These are phyloP conservation scores for Bradynema listronoti DNA, from an alignment of 1,140 invertebrate species.

Conservation along the genomic window DNA sequence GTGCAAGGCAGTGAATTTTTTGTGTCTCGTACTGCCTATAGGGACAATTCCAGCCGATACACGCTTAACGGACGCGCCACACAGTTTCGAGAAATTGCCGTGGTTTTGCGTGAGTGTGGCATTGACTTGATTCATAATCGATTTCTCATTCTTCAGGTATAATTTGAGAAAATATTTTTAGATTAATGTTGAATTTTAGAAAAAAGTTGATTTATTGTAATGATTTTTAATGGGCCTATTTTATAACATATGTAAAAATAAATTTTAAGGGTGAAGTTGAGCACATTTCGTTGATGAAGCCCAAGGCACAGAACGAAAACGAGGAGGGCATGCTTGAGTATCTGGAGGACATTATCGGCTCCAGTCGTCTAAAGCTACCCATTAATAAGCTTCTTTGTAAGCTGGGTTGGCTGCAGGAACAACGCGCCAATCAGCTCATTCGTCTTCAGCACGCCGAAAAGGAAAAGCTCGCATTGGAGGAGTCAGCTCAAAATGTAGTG, in stretches of 20 bases:
- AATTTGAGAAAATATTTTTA: no score
- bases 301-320: constrained; percentile 69
- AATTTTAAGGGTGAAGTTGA: constrained; percentile 85
- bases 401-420: constrained; percentile 21
- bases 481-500: constrained; percentile 61
- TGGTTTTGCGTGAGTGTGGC: constrained; percentile 69
- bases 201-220: no score
- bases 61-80: constrained; percentile 26
- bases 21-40: constrained; percentile 77
- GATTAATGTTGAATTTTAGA: no score
- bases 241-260: no score
- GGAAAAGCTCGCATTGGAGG: constrained; percentile 77
- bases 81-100: constrained; percentile 36
- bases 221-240: no score
- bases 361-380: constrained; percentile 71
- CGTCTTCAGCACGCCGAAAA: constrained; percentile 79
- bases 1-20: constrained; percentile 74
- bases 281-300: constrained; percentile 97
- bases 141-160: constrained; percentile 91
- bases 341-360: constrained; percentile 95
- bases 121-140: constrained; percentile 95
- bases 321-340: constrained; percentile 90
- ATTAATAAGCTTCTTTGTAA: constrained; percentile 68
- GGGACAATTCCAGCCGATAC: constrained; percentile 72
- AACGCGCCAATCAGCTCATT: constrained; percentile 36